Percentiles rank a stretch among this genome's conserved stretches.
Conservation (phyloP, 2,888 invertebrate species). For the Hetaerina titia region DNA sequence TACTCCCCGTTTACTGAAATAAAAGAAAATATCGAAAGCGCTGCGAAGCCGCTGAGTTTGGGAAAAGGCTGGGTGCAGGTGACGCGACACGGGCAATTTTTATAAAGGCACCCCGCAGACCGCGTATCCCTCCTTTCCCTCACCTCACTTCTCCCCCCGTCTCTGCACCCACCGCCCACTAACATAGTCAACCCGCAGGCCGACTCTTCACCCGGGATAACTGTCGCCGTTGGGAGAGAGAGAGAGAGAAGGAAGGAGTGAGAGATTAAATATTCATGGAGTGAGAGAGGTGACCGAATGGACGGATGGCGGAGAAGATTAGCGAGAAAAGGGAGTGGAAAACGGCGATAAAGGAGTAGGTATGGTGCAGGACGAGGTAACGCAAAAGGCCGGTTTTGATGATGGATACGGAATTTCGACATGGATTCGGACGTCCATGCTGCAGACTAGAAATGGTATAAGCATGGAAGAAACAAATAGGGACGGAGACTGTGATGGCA, state of each 20-base stretch:
- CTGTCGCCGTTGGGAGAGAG: background rate
- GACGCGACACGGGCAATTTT: slow-evolving; percentile 56
- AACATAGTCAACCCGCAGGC: too few species aligned
- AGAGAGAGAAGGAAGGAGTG: background rate
- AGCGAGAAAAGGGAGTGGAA: too few species aligned
- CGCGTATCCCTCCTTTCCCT: background rate
- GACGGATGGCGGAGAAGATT: background rate
- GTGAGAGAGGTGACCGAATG: background rate
- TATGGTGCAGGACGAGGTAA: too few species aligned
- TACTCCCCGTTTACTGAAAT: background rate
- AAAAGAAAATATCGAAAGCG: slow-evolving; percentile 13
- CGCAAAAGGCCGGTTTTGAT: too few species aligned
- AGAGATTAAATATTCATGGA: slow-evolving; percentile 26
- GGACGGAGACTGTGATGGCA: too few species aligned
- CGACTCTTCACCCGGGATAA: background rate
- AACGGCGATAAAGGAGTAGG: too few species aligned
- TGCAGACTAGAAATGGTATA: too few species aligned
- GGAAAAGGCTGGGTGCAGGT: slow-evolving; percentile 18
- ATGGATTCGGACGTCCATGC: too few species aligned
- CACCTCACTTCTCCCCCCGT: background rate
- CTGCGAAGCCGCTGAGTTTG: background rate
- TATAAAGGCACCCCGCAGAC: slow-evolving; percentile 6
- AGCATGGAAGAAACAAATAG: too few species aligned
- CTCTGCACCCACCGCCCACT: background rate
- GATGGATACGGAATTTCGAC: too few species aligned